These are phyloP conservation scores for Cyaniris semiargus DNA, from an alignment of 2,888 invertebrate genomes.

Conservation along the genomic window DNA sequence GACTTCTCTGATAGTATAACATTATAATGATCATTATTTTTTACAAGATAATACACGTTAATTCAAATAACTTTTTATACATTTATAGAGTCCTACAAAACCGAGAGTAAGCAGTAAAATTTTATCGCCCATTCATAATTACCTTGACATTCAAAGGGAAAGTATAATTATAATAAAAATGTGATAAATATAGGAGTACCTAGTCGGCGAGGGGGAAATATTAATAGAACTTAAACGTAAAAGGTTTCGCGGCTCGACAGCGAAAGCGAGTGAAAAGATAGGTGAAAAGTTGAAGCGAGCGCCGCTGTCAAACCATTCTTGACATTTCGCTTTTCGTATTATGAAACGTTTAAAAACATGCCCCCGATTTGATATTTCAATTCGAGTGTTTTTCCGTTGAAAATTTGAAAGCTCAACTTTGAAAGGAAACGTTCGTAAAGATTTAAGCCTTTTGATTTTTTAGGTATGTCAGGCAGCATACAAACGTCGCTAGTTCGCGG, in stretches of 20 bases:
- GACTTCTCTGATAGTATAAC: too few species aligned
- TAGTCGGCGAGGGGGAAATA: conserved; percentile 40
- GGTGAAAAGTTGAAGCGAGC: conserved; percentile 20
- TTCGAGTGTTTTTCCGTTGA: conserved; percentile 4
- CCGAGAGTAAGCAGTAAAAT: conserved; percentile 45
- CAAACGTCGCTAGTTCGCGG: not conserved
- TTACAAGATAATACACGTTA: not conserved
- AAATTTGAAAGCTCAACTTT: not conserved
- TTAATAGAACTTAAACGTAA: conserved; percentile 29
- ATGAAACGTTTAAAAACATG: conserved; percentile 19
- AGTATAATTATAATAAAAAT: conserved; percentile 56
- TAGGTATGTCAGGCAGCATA: not conserved
- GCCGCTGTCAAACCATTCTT: conserved; percentile 21
- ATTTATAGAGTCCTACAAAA: conserved; percentile 48
- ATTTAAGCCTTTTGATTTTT: conserved; percentile 7
- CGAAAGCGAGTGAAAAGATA: conserved; percentile 22
- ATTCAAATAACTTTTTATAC: not conserved
- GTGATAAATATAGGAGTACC: conserved; percentile 51
- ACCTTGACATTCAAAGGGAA: conserved; percentile 51
- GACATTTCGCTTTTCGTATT: conserved; percentile 18
- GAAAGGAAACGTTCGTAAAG: not conserved
- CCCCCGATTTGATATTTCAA: conserved; percentile 23
- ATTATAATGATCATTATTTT: not conserved
- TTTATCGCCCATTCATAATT: conserved; percentile 52
- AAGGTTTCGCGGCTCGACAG: conserved; percentile 13